A percentile compares a stretch with the other conserved stretches of the same genome.
phyloP scores from a whole-genome alignment of 2,113 vertebrate species.

The Petrocephalus zakoni region DNA sequence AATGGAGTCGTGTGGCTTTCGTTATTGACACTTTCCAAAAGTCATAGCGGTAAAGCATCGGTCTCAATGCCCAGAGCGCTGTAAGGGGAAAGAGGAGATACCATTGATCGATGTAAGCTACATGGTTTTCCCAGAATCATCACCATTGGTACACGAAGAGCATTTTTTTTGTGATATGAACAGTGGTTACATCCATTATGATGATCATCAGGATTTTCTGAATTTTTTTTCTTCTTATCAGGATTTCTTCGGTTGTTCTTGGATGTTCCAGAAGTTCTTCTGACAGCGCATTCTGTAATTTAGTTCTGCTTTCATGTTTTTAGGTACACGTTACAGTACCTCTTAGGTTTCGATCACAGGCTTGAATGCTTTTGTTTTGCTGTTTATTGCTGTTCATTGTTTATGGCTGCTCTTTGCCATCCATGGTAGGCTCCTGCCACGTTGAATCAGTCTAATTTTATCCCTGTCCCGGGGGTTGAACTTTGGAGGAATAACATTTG shows the following conservation, averaged over 20 bases:
- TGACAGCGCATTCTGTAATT: background rate
- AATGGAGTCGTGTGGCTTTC: background rate
- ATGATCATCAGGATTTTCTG: background rate
- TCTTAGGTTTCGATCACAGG: background rate
- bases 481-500: background rate
- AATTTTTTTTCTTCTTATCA: background rate
- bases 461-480: no score
- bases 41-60: background rate
- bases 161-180: background rate
- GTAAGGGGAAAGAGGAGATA: background rate
- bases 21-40: background rate
- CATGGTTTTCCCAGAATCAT: conserved; percentile 13
- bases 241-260: background rate
- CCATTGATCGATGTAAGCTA: background rate
- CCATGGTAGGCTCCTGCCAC: no score
- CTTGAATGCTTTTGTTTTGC: background rate
- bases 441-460: background rate
- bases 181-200: background rate
- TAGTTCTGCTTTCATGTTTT: background rate
- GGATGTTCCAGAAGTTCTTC: background rate
- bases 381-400: background rate
- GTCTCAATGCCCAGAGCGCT: background rate
- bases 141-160: background rate
- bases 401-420: background rate
- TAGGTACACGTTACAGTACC: background rate